These are phyloP conservation scores for Danio albolineatus DNA, from an alignment of 2,797 vertebrate species.

Conservation along the genomic window DNA sequence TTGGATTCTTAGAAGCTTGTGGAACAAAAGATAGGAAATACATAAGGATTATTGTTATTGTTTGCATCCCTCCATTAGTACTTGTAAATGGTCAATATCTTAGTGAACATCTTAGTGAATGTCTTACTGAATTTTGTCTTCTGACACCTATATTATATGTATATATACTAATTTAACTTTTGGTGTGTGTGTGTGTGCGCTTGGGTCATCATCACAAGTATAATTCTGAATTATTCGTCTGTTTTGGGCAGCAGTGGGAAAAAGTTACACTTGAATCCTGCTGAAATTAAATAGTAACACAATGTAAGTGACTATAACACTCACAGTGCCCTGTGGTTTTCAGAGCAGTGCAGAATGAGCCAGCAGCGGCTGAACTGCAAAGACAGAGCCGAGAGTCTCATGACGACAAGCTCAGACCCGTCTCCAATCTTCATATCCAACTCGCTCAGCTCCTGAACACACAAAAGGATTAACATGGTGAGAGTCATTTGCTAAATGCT, in stretches of 20 bases:
- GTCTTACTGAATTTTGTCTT: no score
- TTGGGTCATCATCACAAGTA: background rate
- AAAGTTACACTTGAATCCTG: background rate
- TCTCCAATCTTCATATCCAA: constrained; percentile 74
- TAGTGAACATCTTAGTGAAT: no score
- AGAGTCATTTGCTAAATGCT: background rate
- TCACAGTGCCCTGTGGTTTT: constrained; percentile 80
- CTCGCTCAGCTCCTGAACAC: constrained; percentile 79
- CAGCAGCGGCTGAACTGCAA: constrained; percentile 91
- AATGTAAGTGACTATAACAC: constrained; percentile 54
- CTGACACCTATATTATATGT: no score
- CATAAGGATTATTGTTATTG: no score
- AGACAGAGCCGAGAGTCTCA: constrained; percentile 86
- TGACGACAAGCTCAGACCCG: constrained; percentile 82
- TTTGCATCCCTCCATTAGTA: no score
- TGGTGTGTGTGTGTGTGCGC: no score
- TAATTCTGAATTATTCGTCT: background rate
- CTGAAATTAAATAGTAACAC: background rate
- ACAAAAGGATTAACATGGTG: constrained; percentile 20
- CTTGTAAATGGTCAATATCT: no score
- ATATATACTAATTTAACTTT: no score
- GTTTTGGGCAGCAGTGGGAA: background rate
- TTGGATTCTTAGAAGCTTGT: no score
- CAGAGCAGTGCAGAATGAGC: constrained; percentile 84
- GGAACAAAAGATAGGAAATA: no score